Conservation (phyloP, 1,140 invertebrate genomes). For the Rhagoletis pomonella region DNA sequence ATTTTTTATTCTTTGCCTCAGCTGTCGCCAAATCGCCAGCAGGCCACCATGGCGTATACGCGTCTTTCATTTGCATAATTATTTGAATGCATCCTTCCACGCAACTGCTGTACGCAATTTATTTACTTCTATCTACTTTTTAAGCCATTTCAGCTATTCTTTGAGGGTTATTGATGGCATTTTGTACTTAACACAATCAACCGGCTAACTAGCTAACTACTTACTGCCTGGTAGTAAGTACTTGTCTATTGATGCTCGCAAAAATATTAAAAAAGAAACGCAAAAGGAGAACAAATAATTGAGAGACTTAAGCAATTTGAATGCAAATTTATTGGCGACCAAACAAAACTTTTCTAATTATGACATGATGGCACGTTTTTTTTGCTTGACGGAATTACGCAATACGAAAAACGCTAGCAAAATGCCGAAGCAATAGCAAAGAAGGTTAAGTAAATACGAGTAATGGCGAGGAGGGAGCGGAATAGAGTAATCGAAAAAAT, state of each 20-base stretch:
- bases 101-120: not conserved
- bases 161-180: conserved; percentile 21
- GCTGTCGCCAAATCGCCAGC: too few species aligned
- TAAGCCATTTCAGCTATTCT: not conserved
- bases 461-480: not conserved
- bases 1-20: too few species aligned
- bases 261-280: not conserved
- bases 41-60: not conserved
- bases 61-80: conserved; percentile 28
- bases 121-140: conserved; percentile 19
- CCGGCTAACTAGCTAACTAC: not conserved
- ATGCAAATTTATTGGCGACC: conserved; percentile 27
- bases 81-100: conserved; percentile 1
- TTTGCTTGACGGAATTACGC: not conserved
- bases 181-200: conserved; percentile 27
- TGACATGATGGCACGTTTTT: not conserved
- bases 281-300: not conserved
- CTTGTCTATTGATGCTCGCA: not conserved
- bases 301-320: conserved; percentile 35
- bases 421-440: not conserved
- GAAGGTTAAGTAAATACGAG: not conserved
- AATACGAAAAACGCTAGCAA: not conserved
- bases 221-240: not conserved
- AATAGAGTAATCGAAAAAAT: too few species aligned
- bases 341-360: conserved; percentile 45